Conservation (phyloP, 2,113 vertebrate genomes). For the Bubo blakistoni region DNA sequence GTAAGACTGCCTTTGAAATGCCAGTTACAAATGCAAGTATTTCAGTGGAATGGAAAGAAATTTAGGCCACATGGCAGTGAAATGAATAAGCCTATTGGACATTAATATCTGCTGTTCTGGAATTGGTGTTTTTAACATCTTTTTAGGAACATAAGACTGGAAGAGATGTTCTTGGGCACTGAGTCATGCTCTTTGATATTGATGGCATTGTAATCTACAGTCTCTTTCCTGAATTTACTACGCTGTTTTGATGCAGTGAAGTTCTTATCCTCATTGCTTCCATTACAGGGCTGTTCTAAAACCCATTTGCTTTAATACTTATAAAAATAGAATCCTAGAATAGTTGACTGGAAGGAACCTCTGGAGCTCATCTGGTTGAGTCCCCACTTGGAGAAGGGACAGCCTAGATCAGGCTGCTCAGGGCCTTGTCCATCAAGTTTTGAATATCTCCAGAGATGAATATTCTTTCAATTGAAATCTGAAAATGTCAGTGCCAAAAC, state of each 20-base stretch:
- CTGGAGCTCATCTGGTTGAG: background rate
- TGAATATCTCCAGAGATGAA: background rate
- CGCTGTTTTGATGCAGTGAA: background rate
- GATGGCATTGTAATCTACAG: background rate
- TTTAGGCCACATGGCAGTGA: background rate
- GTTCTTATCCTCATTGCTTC: background rate
- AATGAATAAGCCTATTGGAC: background rate
- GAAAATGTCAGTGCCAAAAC: background rate
- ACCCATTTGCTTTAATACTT: fast-evolving
- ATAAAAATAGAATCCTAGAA: background rate
- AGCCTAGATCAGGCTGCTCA: background rate
- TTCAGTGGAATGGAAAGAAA: background rate
- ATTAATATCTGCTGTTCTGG: background rate
- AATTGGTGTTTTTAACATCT: background rate
- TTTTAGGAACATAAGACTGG: background rate
- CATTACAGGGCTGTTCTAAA: fast-evolving
- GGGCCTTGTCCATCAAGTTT: background rate
- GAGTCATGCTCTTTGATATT: background rate
- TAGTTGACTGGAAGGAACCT: background rate
- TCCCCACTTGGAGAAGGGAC: background rate
- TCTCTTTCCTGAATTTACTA: background rate
- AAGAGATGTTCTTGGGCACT: background rate
- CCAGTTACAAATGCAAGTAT: background rate
- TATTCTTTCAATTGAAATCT: background rate
- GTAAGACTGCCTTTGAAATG: background rate